Conservation (phyloP, 2,113 vertebrate genomes). For the Octodon degus region DNA sequence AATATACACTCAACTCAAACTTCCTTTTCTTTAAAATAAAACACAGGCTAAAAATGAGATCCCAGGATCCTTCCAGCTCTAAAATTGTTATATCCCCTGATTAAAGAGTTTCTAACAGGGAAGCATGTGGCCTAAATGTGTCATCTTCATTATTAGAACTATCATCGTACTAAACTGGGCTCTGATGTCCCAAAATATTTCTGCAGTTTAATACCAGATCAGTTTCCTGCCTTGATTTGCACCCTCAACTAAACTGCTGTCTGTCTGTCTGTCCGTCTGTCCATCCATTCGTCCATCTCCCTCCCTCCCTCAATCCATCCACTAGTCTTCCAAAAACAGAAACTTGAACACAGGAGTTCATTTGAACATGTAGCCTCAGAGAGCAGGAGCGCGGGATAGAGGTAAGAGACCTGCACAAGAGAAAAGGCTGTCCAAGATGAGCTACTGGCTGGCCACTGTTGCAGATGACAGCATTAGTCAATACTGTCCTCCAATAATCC, state of each 20-base stretch:
- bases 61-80: constrained; percentile 40
- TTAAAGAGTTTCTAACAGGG: constrained; percentile 67
- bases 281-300: too few relatives aligned
- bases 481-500: neutral
- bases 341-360: neutral
- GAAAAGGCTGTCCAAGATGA: neutral
- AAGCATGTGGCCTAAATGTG: constrained; percentile 67
- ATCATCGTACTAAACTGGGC: constrained; percentile 53
- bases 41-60: constrained; percentile 62
- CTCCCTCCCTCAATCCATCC: too few relatives aligned
- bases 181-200: constrained; percentile 71
- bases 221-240: constrained; percentile 32
- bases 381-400: neutral
- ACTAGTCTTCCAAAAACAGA: neutral
- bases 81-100: constrained; percentile 56
- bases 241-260: neutral
- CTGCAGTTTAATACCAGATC: constrained; percentile 41
- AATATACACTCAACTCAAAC: constrained; percentile 40
- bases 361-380: neutral
- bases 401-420: neutral
- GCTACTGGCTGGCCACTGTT: neutral
- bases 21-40: constrained; percentile 65
- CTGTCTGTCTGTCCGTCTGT: neutral
- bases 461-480: neutral
- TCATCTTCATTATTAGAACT: constrained; percentile 74